These are phyloP conservation scores for Epinotia brunnichana DNA, from an alignment of 2,888 invertebrate species.

Conservation along the genomic window DNA sequence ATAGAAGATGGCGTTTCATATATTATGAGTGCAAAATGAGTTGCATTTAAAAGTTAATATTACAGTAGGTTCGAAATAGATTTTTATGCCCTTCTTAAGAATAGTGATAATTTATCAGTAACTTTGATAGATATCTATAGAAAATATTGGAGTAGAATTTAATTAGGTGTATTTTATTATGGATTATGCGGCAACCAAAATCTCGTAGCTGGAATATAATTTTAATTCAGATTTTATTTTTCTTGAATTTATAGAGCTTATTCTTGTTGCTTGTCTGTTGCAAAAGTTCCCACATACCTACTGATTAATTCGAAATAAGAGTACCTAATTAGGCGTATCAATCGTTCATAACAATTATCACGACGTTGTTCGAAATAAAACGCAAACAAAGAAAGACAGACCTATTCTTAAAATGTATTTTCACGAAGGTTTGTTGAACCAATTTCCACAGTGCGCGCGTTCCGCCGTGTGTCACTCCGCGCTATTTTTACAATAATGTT, in stretches of 20 bases:
- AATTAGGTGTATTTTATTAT: no score
- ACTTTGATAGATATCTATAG: no score
- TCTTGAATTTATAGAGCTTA: no score
- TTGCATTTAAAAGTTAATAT: slow-evolving; percentile 13
- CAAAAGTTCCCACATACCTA: no score
- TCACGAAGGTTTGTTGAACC: slow-evolving; percentile 29
- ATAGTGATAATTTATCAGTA: no score
- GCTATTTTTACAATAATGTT: slow-evolving; percentile 46
- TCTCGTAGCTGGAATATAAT: no score
- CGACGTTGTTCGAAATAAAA: not conserved
- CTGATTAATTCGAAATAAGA: no score
- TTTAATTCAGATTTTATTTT: no score
- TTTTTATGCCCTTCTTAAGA: no score
- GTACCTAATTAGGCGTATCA: not conserved
- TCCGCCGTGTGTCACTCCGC: slow-evolving; percentile 24
- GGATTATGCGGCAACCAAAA: no score
- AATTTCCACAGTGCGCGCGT: not conserved
- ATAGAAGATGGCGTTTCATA: slow-evolving; percentile 2
- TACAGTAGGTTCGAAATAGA: not conserved
- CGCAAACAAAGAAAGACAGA: not conserved
- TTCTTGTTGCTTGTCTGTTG: no score
- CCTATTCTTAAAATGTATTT: not conserved
- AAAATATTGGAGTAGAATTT: no score
- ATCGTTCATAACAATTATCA: not conserved
- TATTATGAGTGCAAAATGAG: slow-evolving; percentile 6